These are phyloP conservation scores for Baryphthengus martii DNA, from an alignment of 2,113 vertebrate species.

Conservation along the genomic window DNA sequence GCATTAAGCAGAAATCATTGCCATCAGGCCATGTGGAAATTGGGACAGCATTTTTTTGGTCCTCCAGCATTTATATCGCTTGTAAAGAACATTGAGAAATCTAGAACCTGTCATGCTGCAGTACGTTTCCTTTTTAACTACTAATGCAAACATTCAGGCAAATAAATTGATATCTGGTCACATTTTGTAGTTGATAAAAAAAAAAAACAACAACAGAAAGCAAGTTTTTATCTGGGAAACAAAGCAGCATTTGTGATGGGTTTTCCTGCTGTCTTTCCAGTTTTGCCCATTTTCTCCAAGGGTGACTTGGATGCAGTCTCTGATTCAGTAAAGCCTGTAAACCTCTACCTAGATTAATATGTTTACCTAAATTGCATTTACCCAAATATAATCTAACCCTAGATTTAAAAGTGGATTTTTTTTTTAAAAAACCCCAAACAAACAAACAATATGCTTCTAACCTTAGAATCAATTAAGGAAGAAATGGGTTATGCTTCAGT, in stretches of 20 bases:
- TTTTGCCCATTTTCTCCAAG: neutral
- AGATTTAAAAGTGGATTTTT: neutral
- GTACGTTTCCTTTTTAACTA: neutral
- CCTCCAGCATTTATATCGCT: neutral
- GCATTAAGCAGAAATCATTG: neutral
- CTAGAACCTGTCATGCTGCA: neutral
- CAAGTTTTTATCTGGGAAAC: neutral
- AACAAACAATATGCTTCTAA: neutral
- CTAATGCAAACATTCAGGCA: neutral
- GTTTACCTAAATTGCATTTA: neutral
- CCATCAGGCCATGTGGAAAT: neutral
- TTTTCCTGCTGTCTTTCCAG: neutral
- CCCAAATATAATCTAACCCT: neutral
- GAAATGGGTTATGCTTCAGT: neutral
- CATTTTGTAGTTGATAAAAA: neutral
- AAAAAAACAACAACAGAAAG: neutral
- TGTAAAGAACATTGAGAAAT: neutral
- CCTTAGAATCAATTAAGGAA: constrained; percentile 25
- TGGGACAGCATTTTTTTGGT: neutral
- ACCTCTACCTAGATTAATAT: neutral
- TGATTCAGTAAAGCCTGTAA: neutral
- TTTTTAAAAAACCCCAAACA: too few species aligned
- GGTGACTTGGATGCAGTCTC: neutral
- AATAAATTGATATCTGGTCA: neutral
- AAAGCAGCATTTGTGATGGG: neutral